Base-by-base conservation (phyloP, 2,888 invertebrate genomes). In the Eupithecia abbreviata region DNA sequence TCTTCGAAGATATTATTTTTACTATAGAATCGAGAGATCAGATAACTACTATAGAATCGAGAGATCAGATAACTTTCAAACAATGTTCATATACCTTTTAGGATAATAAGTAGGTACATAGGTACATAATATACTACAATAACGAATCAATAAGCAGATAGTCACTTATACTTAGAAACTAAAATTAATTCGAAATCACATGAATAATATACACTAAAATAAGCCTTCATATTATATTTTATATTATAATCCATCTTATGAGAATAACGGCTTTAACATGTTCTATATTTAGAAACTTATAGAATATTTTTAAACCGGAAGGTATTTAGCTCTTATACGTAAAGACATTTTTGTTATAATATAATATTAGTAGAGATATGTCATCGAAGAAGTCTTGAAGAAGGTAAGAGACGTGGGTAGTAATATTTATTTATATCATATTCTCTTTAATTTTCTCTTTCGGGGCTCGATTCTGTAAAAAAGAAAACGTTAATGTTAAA, bases 391-490 rank as follows among this genome's bases (percentile, higher is more conserved):
- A 81, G 80, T 81, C 80, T 80, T 78, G 68, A 71, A 76, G 70
- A 79, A 74, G 71, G 15, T 74, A 68, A 55, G 43, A 69, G 69
- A 65, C 72, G 45, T 12, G 4, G 3, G 30, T 41, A 55, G 43
- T 62, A 47, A 9, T 66, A 58, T 68, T 49, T 45, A 3, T 9
- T 55, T 68, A 12, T 58, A 9, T 18, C 9, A 3, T n/a, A n/a
- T n/a, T 58, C 49, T 66, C 43, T 41, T 81, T 79, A 80, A 70
- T 91, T 90, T 72, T 89, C 90, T 76, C 71, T 55, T 68, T 92
- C 93, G 58, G 86, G 82, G 86, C 87, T 92, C 73, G 90, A 84
- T 77, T 91, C 93, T 91, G 93, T 62, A 90, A 92, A 82, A 81
- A 82, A 81, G 82, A 83, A 83, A 82, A 78, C 15, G 55, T 41